phyloP scores from a whole-genome alignment of 2,113 vertebrate genomes.

The Megaptera novaeangliae region DNA sequence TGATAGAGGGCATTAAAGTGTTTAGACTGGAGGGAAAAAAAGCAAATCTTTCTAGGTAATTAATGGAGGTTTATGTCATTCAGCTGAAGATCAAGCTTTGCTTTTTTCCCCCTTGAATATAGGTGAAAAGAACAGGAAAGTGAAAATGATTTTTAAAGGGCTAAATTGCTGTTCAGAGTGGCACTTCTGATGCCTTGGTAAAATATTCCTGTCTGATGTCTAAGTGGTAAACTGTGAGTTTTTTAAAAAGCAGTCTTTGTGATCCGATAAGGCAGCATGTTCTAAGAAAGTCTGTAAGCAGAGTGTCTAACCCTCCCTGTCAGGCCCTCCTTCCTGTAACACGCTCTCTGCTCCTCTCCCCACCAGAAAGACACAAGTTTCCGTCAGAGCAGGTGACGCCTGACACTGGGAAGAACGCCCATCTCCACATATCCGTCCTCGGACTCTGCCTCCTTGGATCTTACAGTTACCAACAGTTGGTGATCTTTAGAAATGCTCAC shows the following conservation, averaged over 20 bases:
- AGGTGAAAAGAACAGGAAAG: not conserved
- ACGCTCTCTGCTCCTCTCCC: rapidly evolving
- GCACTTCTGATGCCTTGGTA: not conserved
- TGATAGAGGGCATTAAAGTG: not conserved
- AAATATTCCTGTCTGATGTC: not conserved
- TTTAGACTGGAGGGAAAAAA: not conserved
- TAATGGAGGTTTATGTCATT: not conserved
- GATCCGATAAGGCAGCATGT: not conserved
- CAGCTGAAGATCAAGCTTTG: not conserved
- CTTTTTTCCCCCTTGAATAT: not conserved
- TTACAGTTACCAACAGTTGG: not conserved
- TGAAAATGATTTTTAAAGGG: not conserved
- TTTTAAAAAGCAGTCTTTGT: not conserved
- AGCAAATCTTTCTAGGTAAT: not conserved
- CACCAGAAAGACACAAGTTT: not conserved
- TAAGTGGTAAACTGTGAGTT: not conserved
- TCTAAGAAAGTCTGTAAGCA: not conserved
- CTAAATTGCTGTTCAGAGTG: not conserved
- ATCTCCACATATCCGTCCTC: not conserved
- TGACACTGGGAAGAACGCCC: not conserved
- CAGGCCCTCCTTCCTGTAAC: not conserved
- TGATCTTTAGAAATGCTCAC: not conserved
- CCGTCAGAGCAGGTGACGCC: rapidly evolving
- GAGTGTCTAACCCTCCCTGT: not conserved
- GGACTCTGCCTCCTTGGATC: not conserved